Percentiles rank a stretch among this genome's conserved stretches.
Conservation (phyloP, 1,140 invertebrate genomes). For the Mactra quadrangularis region DNA sequence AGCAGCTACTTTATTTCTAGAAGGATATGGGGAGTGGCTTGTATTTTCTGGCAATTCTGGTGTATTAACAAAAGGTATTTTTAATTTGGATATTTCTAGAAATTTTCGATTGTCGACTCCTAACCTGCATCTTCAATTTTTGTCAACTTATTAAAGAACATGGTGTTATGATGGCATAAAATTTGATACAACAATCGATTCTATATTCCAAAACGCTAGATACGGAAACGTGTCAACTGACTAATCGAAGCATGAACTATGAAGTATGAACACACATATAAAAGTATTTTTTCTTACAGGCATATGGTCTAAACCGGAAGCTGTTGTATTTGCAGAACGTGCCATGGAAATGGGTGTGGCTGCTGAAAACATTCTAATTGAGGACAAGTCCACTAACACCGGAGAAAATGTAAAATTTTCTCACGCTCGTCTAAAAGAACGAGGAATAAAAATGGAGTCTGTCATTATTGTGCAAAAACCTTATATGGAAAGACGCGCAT, state of each 20-base stretch:
- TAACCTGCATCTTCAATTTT: too few species aligned
- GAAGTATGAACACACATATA: too few species aligned
- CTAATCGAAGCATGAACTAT: too few species aligned
- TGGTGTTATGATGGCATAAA: too few species aligned
- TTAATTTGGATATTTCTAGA: background rate
- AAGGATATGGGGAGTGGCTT: conserved; percentile 69
- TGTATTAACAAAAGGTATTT: conserved; percentile 70
- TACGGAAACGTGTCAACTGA: too few species aligned
- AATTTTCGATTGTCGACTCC: background rate
- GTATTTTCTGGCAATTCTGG: conserved; percentile 76
- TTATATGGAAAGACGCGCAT: conserved; percentile 74
- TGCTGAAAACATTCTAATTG: conserved; percentile 65
- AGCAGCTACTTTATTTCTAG: conserved; percentile 67
- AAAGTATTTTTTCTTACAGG: conserved; percentile 46
- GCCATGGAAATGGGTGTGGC: conserved; percentile 70
- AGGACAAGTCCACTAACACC: conserved; percentile 73
- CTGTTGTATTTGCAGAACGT: conserved; percentile 72
- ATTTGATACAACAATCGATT: too few species aligned
- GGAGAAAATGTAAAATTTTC: conserved; percentile 77
- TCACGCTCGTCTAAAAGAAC: conserved; percentile 58
- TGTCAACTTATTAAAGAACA: too few species aligned
- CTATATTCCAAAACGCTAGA: too few species aligned
- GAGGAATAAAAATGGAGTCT: conserved; percentile 35
- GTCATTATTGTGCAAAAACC: conserved; percentile 77
- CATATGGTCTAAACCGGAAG: conserved; percentile 71